phyloP scores from a whole-genome alignment of 2,797 vertebrate genomes.

The Mallotus villosus region DNA sequence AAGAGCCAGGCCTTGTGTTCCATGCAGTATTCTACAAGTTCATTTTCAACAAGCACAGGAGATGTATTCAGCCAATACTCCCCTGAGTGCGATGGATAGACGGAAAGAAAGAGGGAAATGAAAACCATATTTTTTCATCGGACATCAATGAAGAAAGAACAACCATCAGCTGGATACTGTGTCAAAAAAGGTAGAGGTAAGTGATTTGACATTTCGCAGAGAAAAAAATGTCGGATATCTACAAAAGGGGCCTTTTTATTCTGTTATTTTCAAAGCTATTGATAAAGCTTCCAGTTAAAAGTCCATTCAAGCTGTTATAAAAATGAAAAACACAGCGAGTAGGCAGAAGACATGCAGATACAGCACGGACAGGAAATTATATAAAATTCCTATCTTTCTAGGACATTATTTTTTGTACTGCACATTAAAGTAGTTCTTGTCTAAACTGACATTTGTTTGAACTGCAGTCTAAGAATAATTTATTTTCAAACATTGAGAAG shows the following conservation, averaged over 20 bases:
- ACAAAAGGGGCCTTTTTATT: conserved; percentile 33
- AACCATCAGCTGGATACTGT: background rate
- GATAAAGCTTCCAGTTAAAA: conserved; percentile 48
- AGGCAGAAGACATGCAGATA: background rate
- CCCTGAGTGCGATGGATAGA: background rate
- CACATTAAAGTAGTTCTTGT: conserved; percentile 62
- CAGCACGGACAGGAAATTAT: background rate
- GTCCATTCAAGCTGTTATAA: conserved; percentile 53
- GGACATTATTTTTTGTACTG: background rate
- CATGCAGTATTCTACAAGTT: background rate
- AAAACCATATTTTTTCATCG: background rate
- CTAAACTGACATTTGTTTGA: conserved; percentile 64
- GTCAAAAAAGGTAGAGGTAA: background rate
- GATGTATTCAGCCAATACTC: background rate
- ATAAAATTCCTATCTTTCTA: background rate
- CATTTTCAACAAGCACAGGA: background rate
- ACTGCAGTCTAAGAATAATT: conserved; percentile 63
- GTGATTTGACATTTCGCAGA: conserved; percentile 27
- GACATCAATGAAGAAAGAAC: background rate
- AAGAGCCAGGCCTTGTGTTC: too few species aligned
- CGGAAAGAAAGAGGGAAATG: background rate
- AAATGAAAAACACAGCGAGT: conserved; percentile 6
- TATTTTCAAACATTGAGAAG: conserved; percentile 53
- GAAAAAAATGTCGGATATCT: conserved; percentile 35
- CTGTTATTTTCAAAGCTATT: conserved; percentile 27